Evolutionary conservation across 2,888 invertebrate species (phyloP).

Genomic region (Drosophila mimetica): DNA sequence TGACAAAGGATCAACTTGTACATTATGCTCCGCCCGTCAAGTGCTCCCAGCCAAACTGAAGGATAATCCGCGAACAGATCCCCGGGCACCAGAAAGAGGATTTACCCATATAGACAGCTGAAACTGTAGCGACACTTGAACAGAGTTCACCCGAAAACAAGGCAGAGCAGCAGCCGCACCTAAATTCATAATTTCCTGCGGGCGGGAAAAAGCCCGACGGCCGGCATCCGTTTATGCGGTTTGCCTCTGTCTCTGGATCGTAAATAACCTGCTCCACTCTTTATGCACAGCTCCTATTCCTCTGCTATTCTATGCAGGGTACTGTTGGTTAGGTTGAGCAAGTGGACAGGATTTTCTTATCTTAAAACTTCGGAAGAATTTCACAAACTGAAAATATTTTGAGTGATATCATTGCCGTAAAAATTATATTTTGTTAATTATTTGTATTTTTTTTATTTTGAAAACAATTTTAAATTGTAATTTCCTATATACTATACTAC

Average conservation of each 20-base stretch:
- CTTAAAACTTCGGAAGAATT: too few species aligned
- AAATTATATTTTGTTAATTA: too few species aligned
- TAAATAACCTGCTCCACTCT: conserved; percentile 52
- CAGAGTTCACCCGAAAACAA: conserved; percentile 3
- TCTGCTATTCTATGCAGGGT: conserved; percentile 26
- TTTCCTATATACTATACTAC: too few species aligned
- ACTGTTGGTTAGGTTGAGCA: background rate
- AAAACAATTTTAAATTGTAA: too few species aligned
- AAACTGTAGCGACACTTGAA: conserved; percentile 5
- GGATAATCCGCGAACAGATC: conserved; percentile 7
- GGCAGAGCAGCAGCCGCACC: conserved; percentile 35
- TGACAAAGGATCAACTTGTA: conserved; percentile 82
- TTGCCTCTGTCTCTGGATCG: conserved; percentile 58
- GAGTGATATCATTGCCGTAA: too few species aligned
- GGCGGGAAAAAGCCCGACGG: conserved; percentile 46
- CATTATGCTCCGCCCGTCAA: conserved; percentile 61
- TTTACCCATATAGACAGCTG: background rate
- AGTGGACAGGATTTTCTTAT: too few species aligned
- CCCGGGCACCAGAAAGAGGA: background rate
- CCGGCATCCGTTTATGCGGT: conserved; percentile 67
- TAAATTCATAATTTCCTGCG: conserved; percentile 73
- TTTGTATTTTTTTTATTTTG: too few species aligned
- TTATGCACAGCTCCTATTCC: conserved; percentile 3
- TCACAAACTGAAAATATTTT: too few species aligned
- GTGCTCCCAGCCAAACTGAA: conserved; percentile 48